phyloP scores from a whole-genome alignment of 2,888 invertebrate genomes.

The Xestia c-nigrum region DNA sequence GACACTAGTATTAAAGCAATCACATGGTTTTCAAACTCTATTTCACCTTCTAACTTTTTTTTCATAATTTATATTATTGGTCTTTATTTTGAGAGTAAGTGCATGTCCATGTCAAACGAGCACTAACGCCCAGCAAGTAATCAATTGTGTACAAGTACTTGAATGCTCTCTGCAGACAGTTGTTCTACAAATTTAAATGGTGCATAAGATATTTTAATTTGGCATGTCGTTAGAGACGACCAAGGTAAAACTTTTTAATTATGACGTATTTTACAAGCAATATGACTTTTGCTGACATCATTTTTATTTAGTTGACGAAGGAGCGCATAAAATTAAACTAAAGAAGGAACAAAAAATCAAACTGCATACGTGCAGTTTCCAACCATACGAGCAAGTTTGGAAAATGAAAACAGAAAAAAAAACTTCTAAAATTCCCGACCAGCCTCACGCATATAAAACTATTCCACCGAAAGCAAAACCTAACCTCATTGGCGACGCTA shows the following conservation, averaged over 20 bases:
- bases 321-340: constrained; percentile 12
- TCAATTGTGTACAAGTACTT: constrained; percentile 59
- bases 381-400: constrained; percentile 53
- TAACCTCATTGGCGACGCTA: constrained; percentile 73
- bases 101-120: constrained; percentile 43
- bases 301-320: constrained; percentile 18
- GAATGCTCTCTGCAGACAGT: constrained; percentile 24
- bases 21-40: neutral
- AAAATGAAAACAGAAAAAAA: constrained; percentile 34
- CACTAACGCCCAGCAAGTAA: constrained; percentile 47
- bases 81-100: constrained; percentile 27
- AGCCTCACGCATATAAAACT: constrained; percentile 46
- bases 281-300: constrained; percentile 22
- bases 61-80: neutral
- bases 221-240: constrained; percentile 52
- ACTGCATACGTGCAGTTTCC: constrained; percentile 40
- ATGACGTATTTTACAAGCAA: constrained; percentile 3
- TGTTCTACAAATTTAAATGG: constrained; percentile 55
- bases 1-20: neutral
- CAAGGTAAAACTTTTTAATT: constrained; percentile 37
- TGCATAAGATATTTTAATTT: constrained; percentile 65
- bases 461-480: constrained; percentile 60
- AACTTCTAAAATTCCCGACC: constrained; percentile 47
- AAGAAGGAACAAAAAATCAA: constrained; percentile 40
- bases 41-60: neutral